Evolutionary conservation across 2,888 invertebrate genomes (phyloP).

Genomic region (Athalia rosae): DNA sequence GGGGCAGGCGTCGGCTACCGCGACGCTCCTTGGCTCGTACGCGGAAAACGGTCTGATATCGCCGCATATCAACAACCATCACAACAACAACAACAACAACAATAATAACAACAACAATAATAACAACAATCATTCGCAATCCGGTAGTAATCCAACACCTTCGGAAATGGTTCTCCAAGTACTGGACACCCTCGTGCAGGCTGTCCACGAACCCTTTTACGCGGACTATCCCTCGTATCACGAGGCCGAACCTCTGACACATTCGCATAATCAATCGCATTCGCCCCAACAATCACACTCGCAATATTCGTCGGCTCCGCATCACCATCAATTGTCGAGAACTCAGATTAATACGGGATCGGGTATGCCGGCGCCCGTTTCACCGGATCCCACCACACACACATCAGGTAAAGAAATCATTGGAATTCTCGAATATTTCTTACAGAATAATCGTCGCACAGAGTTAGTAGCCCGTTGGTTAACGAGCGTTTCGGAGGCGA

Average conservation of each 20-base stretch:
- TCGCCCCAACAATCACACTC: slow-evolving; percentile 63
- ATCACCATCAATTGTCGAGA: slow-evolving; percentile 72
- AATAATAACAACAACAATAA: slow-evolving; percentile 13
- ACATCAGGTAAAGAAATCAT: slow-evolving; percentile 66
- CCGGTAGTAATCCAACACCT: slow-evolving; percentile 59
- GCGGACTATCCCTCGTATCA: slow-evolving; percentile 77
- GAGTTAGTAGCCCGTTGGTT: too few species aligned
- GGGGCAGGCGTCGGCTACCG: slow-evolving; percentile 67
- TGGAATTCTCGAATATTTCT: not conserved
- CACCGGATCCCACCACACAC: slow-evolving; percentile 70
- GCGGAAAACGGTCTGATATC: slow-evolving; percentile 52
- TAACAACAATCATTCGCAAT: slow-evolving; percentile 33
- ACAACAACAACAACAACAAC: too few species aligned
- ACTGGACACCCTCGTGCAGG: slow-evolving; percentile 77
- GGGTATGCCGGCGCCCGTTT: slow-evolving; percentile 63
- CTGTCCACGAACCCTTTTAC: slow-evolving; percentile 82
- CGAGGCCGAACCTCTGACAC: slow-evolving; percentile 64
- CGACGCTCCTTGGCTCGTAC: slow-evolving; percentile 61
- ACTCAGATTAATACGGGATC: slow-evolving; percentile 25
- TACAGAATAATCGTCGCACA: too few species aligned
- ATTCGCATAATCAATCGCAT: slow-evolving; percentile 60
- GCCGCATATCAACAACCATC: slow-evolving; percentile 48
- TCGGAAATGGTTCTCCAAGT: slow-evolving; percentile 86
- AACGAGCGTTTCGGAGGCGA: too few species aligned
- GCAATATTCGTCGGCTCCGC: slow-evolving; percentile 64